Base-by-base conservation (phyloP, 2,113 vertebrate genomes). In the Micronycteris hirsuta region DNA sequence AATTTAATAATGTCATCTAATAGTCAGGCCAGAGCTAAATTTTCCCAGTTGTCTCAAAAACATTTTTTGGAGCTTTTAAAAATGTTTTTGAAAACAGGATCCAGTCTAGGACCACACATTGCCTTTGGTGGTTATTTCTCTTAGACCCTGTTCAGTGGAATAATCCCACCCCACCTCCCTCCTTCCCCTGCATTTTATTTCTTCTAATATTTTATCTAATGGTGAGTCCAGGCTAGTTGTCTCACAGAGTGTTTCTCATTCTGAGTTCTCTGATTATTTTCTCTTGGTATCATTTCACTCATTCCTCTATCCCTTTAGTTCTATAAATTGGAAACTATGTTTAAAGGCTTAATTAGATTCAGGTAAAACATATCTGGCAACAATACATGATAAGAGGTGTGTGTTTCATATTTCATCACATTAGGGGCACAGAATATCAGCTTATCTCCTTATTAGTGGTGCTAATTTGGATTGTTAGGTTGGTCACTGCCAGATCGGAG, bases 181-280 rank as follows among this genome's bases (percentile, higher is more conserved):
- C 38, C 56, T 52, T 43, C n/a, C 28, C 41, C 26, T 45, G 13
- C 7, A 1, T 56, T 76, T 41, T 41, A n/a, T 43, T 1, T 12
- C 10, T 17, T 4, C 19, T 65, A 22, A 61, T 10, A 38, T 76
- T 94, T 85, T 81, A 65, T 31, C 24, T 78, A 38, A 36, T 47
- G n/a, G 56, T 56, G 36, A 89, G 19, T 88, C 13, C 11, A 83
- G 58, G 61, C 33, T 85, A 77, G 45, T 45, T 74, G n/a, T 89
- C 67, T 85, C 93, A 7, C 16, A 49, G 15, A 88, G 49, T 90
- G 13, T 68, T 17, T 36, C 43, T 14, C 45, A 77, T 58, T 86
- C 58, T 89, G 74, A 89, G 41, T 71, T 93, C 43, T 71, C 52
- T 77, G 43, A 85, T 78, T 71, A 86, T 78, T 77, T 93, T 84